A percentile compares a stretch with the other conserved stretches of the same genome.
Evolutionary conservation across 2,113 vertebrate genomes (phyloP).

Genomic region (Pseudolaguvia tuberculata): DNA sequence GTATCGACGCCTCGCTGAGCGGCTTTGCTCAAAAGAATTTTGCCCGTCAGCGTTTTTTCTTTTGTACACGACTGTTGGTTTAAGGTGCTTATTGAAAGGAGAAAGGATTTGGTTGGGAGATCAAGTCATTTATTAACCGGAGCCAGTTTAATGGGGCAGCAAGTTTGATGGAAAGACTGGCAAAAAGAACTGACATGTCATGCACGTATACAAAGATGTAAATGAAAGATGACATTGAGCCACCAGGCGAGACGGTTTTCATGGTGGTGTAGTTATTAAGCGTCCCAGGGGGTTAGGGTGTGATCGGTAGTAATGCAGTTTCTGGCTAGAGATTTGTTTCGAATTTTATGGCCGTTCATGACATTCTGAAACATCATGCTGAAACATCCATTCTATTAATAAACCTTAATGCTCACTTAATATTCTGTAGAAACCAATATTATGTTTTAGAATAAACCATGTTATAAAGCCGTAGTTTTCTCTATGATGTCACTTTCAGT

Average conservation of each 20-base stretch:
- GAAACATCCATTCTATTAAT: no score
- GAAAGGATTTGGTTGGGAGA: constrained; percentile 71
- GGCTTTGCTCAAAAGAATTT: constrained; percentile 66
- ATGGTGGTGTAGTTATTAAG: not conserved
- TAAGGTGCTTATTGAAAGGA: constrained; percentile 65
- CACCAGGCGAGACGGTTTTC: constrained; percentile 8
- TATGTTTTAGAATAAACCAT: not conserved
- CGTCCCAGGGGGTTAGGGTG: not conserved
- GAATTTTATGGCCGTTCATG: no score
- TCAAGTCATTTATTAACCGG: constrained; percentile 72
- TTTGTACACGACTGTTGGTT: constrained; percentile 70
- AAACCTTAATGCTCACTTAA: no score
- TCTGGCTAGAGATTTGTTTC: not conserved
- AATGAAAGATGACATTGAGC: constrained; percentile 39
- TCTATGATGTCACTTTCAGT: constrained; percentile 11
- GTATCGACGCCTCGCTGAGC: constrained; percentile 56
- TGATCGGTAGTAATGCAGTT: constrained; percentile 3
- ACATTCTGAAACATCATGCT: no score
- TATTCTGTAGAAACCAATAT: not conserved
- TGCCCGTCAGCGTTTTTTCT: constrained; percentile 68
- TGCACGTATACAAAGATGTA: constrained; percentile 57
- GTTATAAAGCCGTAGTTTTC: not conserved
- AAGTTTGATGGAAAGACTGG: constrained; percentile 59
- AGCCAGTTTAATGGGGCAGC: constrained; percentile 66
- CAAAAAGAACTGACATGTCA: constrained; percentile 68